These are phyloP conservation scores for Syrphus vitripennis DNA, from an alignment of 2,888 invertebrate species.

Conservation along the genomic window DNA sequence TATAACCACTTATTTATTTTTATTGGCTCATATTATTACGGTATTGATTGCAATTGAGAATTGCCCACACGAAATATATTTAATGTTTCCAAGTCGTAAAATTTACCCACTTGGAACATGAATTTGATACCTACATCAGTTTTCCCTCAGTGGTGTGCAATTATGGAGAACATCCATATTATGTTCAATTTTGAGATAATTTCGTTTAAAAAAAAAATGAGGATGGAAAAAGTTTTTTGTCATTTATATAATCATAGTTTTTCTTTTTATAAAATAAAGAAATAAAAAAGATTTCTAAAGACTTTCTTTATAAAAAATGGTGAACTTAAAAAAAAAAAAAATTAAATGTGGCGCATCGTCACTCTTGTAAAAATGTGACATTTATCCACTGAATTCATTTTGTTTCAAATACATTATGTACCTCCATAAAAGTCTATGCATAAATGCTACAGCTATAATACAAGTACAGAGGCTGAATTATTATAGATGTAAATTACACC, in stretches of 20 bases:
- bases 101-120: not conserved
- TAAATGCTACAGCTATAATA: no score
- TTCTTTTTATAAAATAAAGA: no score
- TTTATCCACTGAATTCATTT: not conserved
- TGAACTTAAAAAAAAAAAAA: no score
- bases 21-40: constrained; percentile 13
- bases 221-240: no score
- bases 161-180: not conserved
- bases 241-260: no score
- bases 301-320: no score
- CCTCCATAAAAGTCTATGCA: no score
- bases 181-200: not conserved
- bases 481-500: not conserved
- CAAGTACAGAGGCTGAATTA: no score
- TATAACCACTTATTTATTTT: constrained; percentile 12
- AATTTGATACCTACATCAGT: not conserved
- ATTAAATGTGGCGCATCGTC: no score
- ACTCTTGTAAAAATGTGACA: not conserved
- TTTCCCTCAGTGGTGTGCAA: not conserved
- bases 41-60: not conserved
- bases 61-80: not conserved
- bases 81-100: not conserved
- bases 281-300: no score
- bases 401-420: not conserved
- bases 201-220: not conserved